Evolutionary conservation across 2,113 vertebrate species (phyloP).

Genomic region (Rattus rattus): DNA sequence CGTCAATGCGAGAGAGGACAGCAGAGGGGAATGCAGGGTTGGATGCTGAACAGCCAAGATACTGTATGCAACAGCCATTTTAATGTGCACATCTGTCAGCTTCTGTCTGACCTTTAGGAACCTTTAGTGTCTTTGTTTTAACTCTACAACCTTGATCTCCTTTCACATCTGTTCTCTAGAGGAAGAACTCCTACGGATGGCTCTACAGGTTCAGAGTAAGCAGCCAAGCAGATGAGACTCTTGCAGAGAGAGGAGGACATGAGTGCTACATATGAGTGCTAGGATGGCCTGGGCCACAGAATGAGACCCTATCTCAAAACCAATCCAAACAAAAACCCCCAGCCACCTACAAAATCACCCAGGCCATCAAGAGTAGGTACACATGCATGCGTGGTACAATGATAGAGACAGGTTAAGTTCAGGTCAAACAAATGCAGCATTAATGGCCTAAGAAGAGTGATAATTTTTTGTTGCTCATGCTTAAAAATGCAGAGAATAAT

Average conservation of each 20-base stretch:
- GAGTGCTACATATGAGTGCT: not conserved
- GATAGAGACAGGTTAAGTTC: too few relatives aligned
- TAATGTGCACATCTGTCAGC: slow-evolving; percentile 40
- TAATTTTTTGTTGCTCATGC: too few relatives aligned
- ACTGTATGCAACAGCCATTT: not conserved
- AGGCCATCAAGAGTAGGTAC: too few relatives aligned
- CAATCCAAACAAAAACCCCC: too few relatives aligned
- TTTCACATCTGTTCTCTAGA: slow-evolving; percentile 37
- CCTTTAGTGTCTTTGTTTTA: not conserved
- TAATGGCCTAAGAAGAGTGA: too few relatives aligned
- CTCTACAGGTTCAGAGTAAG: slow-evolving; percentile 17
- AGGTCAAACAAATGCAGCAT: too few relatives aligned
- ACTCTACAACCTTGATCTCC: not conserved
- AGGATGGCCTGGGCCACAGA: too few relatives aligned
- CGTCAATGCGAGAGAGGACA: not conserved
- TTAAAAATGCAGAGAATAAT: too few relatives aligned
- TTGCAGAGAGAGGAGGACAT: not conserved
- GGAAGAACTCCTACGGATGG: not conserved
- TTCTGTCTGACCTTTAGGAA: not conserved
- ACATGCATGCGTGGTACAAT: too few relatives aligned
- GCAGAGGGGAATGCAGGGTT: not conserved
- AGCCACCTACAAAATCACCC: too few relatives aligned
- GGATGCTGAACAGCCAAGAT: not conserved
- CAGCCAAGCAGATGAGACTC: not conserved
- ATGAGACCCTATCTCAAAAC: too few relatives aligned